Percentiles rank a stretch among this genome's conserved stretches.
phyloP scores from a whole-genome alignment of 2,113 vertebrate species.

The Aegypius monachus region DNA sequence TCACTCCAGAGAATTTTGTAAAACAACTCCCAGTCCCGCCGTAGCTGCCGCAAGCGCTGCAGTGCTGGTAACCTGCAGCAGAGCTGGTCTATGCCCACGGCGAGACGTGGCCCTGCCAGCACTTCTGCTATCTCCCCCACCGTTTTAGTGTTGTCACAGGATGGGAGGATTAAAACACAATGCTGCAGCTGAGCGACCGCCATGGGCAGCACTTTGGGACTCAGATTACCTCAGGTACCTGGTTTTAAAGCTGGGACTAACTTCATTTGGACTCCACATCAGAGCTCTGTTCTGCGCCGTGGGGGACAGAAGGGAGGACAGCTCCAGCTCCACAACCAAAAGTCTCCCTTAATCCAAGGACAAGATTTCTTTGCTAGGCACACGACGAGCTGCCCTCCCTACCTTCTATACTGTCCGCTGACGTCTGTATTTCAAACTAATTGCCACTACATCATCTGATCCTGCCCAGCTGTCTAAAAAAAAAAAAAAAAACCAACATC shows the following conservation, averaged over 20 bases:
- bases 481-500: neutral
- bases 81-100: neutral
- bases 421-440: neutral
- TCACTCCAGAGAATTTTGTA: neutral
- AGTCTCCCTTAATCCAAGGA: neutral
- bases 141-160: neutral
- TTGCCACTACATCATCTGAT: neutral
- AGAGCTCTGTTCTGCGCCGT: neutral
- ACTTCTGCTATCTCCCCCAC: neutral
- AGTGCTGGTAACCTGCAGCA: neutral
- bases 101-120: rapidly evolving
- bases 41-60: rapidly evolving
- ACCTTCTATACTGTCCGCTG: neutral
- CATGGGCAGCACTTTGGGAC: neutral
- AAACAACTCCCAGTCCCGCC: neutral
- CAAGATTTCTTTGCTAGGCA: neutral
- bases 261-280: neutral
- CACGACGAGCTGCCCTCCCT: neutral
- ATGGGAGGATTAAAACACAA: neutral
- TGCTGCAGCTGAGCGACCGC: neutral
- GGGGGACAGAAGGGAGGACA: neutral
- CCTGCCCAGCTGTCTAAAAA: neutral
- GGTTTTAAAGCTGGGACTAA: neutral
- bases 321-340: neutral
- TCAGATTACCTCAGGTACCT: neutral